Base-by-base conservation (phyloP, 2,888 invertebrate genomes). In the Drosophila neotestacea region DNA sequence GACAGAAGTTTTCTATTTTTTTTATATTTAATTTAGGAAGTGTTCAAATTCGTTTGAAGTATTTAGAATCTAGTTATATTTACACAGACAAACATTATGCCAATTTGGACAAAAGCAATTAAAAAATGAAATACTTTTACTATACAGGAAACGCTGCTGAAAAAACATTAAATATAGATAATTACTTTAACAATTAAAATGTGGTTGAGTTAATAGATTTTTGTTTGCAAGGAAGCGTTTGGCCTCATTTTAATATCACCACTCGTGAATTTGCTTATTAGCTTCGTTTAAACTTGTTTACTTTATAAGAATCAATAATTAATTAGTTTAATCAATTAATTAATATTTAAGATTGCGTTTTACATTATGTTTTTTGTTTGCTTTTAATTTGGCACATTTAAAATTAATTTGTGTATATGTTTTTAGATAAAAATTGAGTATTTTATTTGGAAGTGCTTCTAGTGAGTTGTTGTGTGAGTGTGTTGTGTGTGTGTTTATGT, bases 211-310 rank as follows among this genome's bases (percentile, higher is more conserved):
- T 77, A 6, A 63, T 48, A 63, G 44, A 52, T 54, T 71, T 52
- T 41, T 34, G 44, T 59, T 67, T 70, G 70, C 70, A 73, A 69
- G 78, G 88, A 90, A 86, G 85, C 85, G 79, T 90, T 86, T 86
- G 85, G 85, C 85, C 85, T 86, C 85, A 81, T 86, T 87, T 79
- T 63, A 58, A 84, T 90, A 86, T 86, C 85, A 86, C 90, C 85
- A 77, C 90, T 72, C 81, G 81, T 85, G 72, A 67, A 73, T 68
- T 84, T 83, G 84, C 84, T 71, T 77, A 50, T 69, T 90, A 83
- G 90, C 84, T 86, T 85, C 86, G 52, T 88, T 88, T 64, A 58
- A 70, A 68, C 66, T 77, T 50, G 1, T 34, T 56, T 56, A 67
- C 39, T 61, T 65, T 58, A 62, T 36, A 41, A 54, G 51, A 41